phyloP scores from a whole-genome alignment of 2,113 vertebrate species.

The Hiodon tergisus region DNA sequence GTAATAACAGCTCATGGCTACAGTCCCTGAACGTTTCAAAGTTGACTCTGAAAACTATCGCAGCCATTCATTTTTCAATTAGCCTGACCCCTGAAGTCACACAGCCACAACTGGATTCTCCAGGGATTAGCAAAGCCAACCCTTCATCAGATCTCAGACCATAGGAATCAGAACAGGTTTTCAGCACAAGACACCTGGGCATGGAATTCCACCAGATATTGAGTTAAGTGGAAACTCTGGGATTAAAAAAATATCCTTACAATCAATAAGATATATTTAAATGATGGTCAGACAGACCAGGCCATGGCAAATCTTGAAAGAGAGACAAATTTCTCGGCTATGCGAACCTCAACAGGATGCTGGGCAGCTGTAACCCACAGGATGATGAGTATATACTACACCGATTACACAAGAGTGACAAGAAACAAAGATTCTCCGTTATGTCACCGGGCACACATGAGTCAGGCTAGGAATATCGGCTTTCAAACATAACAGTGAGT shows the following conservation, averaged over 20 bases:
- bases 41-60: neutral
- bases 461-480: neutral
- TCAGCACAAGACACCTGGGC: no score
- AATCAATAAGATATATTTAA: neutral
- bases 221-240: neutral
- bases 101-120: no score
- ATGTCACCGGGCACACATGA: neutral
- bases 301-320: neutral
- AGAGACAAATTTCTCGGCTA: neutral
- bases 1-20: constrained; percentile 32
- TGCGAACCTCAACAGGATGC: neutral
- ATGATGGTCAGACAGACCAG: neutral
- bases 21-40: constrained; percentile 9
- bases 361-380: neutral
- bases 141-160: neutral
- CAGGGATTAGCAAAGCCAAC: neutral
- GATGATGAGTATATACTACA: neutral
- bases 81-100: no score
- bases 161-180: neutral
- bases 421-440: neutral
- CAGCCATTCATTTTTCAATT: no score
- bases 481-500: neutral
- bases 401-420: no score
- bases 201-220: no score
- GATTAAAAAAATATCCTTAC: neutral